These are phyloP conservation scores for Listronotus oregonensis DNA, from an alignment of 1,140 invertebrate genomes.

Conservation along the genomic window DNA sequence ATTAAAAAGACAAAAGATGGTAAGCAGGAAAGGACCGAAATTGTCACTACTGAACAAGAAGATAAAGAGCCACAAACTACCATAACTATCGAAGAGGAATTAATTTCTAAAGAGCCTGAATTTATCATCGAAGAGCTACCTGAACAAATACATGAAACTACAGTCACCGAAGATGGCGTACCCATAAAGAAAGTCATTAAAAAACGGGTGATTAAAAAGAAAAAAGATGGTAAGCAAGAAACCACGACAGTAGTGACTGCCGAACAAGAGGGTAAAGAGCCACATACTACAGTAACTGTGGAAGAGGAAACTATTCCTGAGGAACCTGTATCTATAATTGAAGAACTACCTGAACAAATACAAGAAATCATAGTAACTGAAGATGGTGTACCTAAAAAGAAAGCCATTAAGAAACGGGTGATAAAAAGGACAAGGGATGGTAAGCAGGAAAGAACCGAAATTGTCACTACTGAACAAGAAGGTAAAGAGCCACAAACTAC, in stretches of 20 bases:
- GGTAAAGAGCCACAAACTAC: slow-evolving; percentile 49
- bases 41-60: too few relatives aligned
- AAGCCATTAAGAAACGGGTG: slow-evolving; percentile 45
- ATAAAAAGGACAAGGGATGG: slow-evolving; percentile 34
- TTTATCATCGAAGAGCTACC: slow-evolving; percentile 37
- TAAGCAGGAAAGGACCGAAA: too few relatives aligned
- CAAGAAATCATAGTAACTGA: slow-evolving; percentile 21
- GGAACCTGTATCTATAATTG: slow-evolving; percentile 39
- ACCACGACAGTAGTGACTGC: slow-evolving; percentile 50
- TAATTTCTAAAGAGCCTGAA: slow-evolving; percentile 27
- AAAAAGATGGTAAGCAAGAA: slow-evolving; percentile 50
- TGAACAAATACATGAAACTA: slow-evolving; percentile 44
- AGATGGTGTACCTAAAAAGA: slow-evolving; percentile 39
- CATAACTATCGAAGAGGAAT: slow-evolving; percentile 48
- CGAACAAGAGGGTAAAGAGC: slow-evolving; percentile 50
- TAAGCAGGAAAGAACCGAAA: slow-evolving; percentile 31
- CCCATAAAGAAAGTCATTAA: slow-evolving; percentile 46
- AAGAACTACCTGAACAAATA: slow-evolving; percentile 51
- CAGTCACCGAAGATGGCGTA: slow-evolving; percentile 42
- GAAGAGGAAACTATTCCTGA: slow-evolving; percentile 40
- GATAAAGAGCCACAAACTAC: too few relatives aligned
- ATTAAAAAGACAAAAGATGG: too few relatives aligned
- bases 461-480: slow-evolving; percentile 57
- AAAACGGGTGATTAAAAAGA: slow-evolving; percentile 49
- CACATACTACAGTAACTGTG: slow-evolving; percentile 49